Conservation (phyloP, 1,140 invertebrate species). For the Trachymyrmex septentrionalis region DNA sequence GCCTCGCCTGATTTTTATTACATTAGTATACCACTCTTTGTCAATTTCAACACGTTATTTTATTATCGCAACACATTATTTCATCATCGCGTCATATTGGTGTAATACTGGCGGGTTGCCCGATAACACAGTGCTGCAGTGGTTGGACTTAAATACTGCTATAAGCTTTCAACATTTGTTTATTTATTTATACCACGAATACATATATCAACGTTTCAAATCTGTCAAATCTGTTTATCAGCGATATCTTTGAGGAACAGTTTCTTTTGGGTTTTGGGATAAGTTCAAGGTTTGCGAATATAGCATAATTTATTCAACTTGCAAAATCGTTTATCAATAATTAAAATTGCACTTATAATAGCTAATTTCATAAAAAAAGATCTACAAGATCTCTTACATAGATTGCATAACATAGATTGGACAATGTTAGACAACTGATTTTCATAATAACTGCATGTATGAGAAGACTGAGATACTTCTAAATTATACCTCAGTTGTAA, state of each 20-base stretch:
- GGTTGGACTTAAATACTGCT: constrained; percentile 9
- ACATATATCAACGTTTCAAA: not conserved
- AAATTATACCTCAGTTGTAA: not conserved
- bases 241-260: not conserved
- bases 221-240: not conserved
- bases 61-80: not conserved
- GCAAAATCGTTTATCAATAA: not conserved
- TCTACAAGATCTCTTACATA: not conserved
- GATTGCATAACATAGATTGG: not conserved
- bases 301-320: constrained; percentile 5
- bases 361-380: not conserved
- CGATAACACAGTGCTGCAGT: not conserved
- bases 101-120: not conserved
- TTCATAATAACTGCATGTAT: not conserved
- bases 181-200: constrained; percentile 39
- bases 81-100: not conserved
- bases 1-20: constrained; percentile 25
- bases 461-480: not conserved
- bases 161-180: constrained; percentile 12
- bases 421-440: not conserved
- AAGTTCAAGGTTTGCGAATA: not conserved
- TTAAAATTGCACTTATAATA: not conserved
- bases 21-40: not conserved
- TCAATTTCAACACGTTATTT: constrained; percentile 16
- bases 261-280: not conserved